Evolutionary conservation across 1,140 invertebrate genomes (phyloP).

Genomic region (Penaeus chinensis): DNA sequence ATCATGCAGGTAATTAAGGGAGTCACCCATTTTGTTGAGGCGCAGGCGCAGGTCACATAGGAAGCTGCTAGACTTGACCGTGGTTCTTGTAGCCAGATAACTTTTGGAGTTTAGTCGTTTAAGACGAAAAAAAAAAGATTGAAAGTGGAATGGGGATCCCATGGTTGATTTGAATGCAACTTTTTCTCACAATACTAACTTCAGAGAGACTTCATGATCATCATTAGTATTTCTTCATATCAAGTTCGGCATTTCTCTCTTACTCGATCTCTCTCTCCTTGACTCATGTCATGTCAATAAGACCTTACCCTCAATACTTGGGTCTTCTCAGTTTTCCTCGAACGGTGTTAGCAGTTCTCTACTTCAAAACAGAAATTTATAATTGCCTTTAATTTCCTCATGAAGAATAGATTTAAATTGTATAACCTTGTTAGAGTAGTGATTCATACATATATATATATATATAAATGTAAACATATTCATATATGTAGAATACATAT

Average conservation of each 20-base stretch:
- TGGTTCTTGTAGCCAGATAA: constrained; percentile 57
- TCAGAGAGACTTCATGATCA: not conserved
- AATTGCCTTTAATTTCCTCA: not conserved
- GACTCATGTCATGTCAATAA: not conserved
- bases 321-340: constrained; percentile 32
- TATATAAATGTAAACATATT: too few relatives aligned
- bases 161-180: constrained; percentile 56
- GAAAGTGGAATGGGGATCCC: constrained; percentile 57
- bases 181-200: constrained; percentile 53
- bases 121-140: constrained; percentile 33
- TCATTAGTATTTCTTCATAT: not conserved
- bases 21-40: constrained; percentile 61
- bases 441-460: too few relatives aligned
- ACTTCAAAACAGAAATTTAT: constrained; percentile 1
- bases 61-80: constrained; percentile 59
- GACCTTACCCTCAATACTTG: constrained; percentile 32
- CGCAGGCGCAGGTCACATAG: constrained; percentile 62
- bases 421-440: too few relatives aligned
- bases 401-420: too few relatives aligned
- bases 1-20: constrained; percentile 52
- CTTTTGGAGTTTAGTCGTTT: constrained; percentile 34
- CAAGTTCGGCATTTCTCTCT: too few relatives aligned
- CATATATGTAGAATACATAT: not conserved
- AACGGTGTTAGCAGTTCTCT: constrained; percentile 19
- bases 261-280: too few relatives aligned